These are phyloP conservation scores for Dolichopus griseipennis DNA, from an alignment of 2,888 invertebrate species.

Conservation along the genomic window DNA sequence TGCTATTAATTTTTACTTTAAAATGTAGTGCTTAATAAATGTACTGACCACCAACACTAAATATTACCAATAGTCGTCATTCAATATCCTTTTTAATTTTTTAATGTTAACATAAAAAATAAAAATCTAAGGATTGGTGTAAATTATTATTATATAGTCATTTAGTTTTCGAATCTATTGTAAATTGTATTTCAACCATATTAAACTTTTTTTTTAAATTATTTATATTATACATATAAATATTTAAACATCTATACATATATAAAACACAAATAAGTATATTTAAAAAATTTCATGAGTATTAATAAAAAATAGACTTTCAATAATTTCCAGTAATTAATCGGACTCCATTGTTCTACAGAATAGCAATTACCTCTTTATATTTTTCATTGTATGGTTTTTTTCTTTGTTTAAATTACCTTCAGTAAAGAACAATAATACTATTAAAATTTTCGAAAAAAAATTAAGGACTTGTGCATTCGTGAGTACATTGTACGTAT, in stretches of 20 bases:
- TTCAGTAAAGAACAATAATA: neutral
- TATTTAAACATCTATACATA: neutral
- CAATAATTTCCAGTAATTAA: constrained; percentile 28
- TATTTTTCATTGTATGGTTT: neutral
- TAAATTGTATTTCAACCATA: neutral
- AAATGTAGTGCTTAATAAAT: too few relatives aligned
- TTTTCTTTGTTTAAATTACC: neutral
- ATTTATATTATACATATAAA: neutral
- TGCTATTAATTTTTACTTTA: too few relatives aligned
- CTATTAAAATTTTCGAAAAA: neutral
- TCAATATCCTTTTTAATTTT: neutral
- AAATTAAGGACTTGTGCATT: neutral
- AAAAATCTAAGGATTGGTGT: neutral
- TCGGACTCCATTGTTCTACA: constrained; percentile 25
- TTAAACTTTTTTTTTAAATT: neutral
- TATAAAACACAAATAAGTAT: neutral
- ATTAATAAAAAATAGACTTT: constrained; percentile 20
- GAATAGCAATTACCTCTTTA: neutral
- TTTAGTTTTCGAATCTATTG: neutral
- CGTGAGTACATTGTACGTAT: neutral
- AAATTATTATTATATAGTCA: neutral
- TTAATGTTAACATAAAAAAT: neutral
- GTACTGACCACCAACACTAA: too few relatives aligned
- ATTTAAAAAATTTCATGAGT: neutral
- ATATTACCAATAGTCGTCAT: neutral